These are phyloP conservation scores for Anarrhichthys ocellatus DNA, from an alignment of 2,113 vertebrate species.

Conservation along the genomic window DNA sequence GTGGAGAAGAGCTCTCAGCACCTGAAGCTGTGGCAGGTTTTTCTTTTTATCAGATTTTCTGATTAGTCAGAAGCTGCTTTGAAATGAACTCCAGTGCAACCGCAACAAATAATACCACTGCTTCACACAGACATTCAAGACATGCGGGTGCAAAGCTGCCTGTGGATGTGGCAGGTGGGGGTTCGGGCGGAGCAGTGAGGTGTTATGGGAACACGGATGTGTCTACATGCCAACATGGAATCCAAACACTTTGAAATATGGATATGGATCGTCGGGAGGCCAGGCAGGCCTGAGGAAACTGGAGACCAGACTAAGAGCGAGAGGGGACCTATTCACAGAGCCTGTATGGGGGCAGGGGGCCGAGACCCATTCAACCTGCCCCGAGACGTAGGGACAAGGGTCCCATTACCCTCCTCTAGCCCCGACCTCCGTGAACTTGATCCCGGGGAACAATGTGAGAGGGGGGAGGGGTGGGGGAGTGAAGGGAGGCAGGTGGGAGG, in stretches of 20 bases:
- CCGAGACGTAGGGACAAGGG: slow-evolving; percentile 68
- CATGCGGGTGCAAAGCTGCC: background rate
- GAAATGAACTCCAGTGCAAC: background rate
- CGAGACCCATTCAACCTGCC: slow-evolving; percentile 79
- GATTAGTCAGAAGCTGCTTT: background rate
- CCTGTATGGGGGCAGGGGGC: slow-evolving; percentile 55
- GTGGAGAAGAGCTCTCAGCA: no score
- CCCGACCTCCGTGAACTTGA: slow-evolving; percentile 68
- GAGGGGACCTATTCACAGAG: slow-evolving; percentile 75
- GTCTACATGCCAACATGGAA: slow-evolving; percentile 69
- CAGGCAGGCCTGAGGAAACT: slow-evolving; percentile 83
- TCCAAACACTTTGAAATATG: slow-evolving; percentile 82
- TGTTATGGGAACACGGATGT: slow-evolving; percentile 53
- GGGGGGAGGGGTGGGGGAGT: background rate
- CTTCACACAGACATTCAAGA: background rate
- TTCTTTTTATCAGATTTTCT: background rate
- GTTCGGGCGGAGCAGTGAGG: slow-evolving; percentile 11
- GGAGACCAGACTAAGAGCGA: slow-evolving; percentile 83
- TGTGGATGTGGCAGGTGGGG: slow-evolving; percentile 17
- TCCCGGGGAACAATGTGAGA: slow-evolving; percentile 68
- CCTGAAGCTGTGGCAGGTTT: background rate
- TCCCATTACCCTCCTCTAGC: slow-evolving; percentile 78
- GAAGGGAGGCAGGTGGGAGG: slow-evolving; percentile 39
- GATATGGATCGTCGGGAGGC: slow-evolving; percentile 72
- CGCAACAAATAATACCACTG: background rate